phyloP scores from a whole-genome alignment of 37 sponge, comb jelly and placozoan species.

The Tethya wilhelma region DNA sequence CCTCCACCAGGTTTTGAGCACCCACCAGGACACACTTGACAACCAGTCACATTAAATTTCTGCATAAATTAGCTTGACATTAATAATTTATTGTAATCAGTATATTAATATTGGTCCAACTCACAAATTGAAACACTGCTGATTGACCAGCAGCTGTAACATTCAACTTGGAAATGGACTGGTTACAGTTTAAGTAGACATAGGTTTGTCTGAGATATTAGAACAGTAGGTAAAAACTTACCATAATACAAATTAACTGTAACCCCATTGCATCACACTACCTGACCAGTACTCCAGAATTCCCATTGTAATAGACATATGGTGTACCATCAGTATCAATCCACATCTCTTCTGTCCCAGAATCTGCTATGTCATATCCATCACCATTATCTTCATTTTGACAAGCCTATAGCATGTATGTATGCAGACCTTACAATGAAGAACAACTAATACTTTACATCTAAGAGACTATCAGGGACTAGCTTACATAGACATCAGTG shows the following conservation, averaged over 20 bases:
- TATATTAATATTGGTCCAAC: not conserved
- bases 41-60: constrained; percentile 8
- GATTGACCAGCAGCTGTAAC: not conserved
- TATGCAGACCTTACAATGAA: too few relatives aligned
- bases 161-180: not conserved
- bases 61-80: not conserved
- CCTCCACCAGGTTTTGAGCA: not conserved
- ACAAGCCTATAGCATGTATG: too few relatives aligned
- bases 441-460: too few relatives aligned
- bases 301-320: constrained; percentile 18
- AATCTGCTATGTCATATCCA: not conserved
- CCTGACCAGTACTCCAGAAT: not conserved
- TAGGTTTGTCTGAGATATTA: too few relatives aligned
- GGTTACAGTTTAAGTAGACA: not conserved
- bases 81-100: not conserved
- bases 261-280: not conserved
- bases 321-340: constrained; percentile 1
- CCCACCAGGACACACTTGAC: constrained; percentile 24
- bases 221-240: not conserved
- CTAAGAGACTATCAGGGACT: too few relatives aligned
- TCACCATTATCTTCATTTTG: too few relatives aligned
- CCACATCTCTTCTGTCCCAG: constrained; percentile 22
- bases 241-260: not conserved
- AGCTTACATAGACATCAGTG: not conserved
- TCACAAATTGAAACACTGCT: not conserved